A percentile compares a stretch with the other conserved stretches of the same genome.
Evolutionary conservation across 2,888 invertebrate genomes (phyloP).

Genomic region (Chrysodeixis includens): DNA sequence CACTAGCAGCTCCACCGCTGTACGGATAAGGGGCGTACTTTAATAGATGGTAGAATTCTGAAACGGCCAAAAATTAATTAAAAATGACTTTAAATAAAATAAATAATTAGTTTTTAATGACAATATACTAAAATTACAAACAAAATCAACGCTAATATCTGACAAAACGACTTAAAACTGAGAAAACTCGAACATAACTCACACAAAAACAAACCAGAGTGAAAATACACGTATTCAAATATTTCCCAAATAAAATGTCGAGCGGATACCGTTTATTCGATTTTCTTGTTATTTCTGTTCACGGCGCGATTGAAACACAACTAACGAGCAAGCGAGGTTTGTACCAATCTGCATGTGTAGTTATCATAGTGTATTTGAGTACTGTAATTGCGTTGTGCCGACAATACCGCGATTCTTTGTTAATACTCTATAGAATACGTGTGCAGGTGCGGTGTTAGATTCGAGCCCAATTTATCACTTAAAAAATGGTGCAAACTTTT

Average conservation of each 20-base stretch:
- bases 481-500: no score
- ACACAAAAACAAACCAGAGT: background rate
- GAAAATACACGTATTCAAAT: constrained; percentile 7
- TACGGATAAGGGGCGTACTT: no score
- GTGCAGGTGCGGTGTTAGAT: background rate
- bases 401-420: background rate
- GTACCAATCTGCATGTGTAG: constrained; percentile 22
- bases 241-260: constrained; percentile 20
- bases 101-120: no score
- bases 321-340: constrained; percentile 24
- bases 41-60: no score
- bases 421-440: background rate
- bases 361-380: constrained; percentile 12
- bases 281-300: constrained; percentile 33
- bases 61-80: no score
- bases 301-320: constrained; percentile 20
- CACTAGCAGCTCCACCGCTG: no score
- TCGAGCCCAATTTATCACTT: no score
- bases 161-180: no score
- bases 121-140: no score
- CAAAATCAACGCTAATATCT: no score
- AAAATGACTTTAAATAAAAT: no score
- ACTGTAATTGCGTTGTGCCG: constrained; percentile 7
- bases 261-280: constrained; percentile 18
- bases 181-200: no score